Conservation (phyloP, 2,888 invertebrate genomes). For the Aelia acuminata region DNA sequence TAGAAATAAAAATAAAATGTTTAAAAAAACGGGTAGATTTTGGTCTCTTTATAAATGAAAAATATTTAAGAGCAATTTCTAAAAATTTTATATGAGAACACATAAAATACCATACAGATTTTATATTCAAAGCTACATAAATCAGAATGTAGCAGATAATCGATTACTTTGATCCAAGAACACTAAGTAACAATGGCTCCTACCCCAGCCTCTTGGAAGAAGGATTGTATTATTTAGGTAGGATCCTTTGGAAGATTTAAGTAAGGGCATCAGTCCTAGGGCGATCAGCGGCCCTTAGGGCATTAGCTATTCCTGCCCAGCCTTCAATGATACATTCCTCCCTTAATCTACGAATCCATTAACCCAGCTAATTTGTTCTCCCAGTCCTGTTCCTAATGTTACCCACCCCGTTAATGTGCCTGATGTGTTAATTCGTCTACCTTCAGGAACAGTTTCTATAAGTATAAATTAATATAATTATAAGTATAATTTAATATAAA, state of each 20-base stretch:
- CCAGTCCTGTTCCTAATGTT: background rate
- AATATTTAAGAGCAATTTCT: no score
- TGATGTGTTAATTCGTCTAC: background rate
- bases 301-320: background rate
- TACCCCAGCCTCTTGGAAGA: background rate
- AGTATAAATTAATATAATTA: no score
- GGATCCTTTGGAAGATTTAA: slow-evolving; percentile 6
- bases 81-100: no score
- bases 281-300: slow-evolving; percentile 11
- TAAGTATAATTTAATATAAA: no score
- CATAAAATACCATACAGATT: no score
- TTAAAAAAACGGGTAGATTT: no score
- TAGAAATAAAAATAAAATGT: no score
- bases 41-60: no score
- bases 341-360: slow-evolving; percentile 19
- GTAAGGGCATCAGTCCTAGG: background rate
- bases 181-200: background rate
- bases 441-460: no score
- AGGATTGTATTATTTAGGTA: slow-evolving; percentile 3
- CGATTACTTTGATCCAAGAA: no score
- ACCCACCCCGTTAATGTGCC: background rate
- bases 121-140: no score
- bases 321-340: slow-evolving; percentile 17
- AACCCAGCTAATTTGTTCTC: background rate
- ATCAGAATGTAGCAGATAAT: no score